These are phyloP conservation scores for Corythornis cristatus DNA, from an alignment of 2,113 vertebrate genomes.

Conservation along the genomic window DNA sequence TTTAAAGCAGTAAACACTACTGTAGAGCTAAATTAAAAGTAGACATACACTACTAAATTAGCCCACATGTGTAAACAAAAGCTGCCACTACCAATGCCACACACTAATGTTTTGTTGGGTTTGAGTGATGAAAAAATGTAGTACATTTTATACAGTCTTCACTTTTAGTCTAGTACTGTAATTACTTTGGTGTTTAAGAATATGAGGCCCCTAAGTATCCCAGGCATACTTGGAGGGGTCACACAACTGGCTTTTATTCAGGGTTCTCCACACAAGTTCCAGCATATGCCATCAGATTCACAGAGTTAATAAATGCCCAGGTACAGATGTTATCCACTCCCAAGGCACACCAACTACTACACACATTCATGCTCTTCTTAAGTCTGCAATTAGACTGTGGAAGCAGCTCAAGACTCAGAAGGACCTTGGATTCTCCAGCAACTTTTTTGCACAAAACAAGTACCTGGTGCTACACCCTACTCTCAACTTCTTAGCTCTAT, in stretches of 20 bases:
- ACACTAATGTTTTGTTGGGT: not conserved
- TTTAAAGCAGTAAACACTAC: not conserved
- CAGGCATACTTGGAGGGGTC: not conserved
- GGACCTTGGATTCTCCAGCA: not conserved
- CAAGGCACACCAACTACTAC: not conserved
- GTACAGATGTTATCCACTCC: not conserved
- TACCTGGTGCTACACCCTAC: not conserved
- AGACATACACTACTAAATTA: not conserved
- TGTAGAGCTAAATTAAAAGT: constrained; percentile 10
- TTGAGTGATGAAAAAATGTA: not conserved
- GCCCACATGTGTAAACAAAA: not conserved
- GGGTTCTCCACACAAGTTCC: not conserved
- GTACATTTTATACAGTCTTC: not conserved
- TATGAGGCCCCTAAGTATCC: not conserved
- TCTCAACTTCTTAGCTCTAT: not conserved
- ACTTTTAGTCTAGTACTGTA: not conserved
- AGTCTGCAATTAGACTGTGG: not conserved
- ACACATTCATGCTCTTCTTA: not conserved
- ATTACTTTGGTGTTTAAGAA: not conserved
- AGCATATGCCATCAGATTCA: not conserved
- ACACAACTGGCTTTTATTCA: not conserved
- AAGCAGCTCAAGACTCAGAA: not conserved
- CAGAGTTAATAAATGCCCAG: not conserved
- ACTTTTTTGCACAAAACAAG: rapidly evolving
- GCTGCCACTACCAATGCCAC: not conserved